A percentile compares a stretch with the other conserved stretches of the same genome.
Conservation (phyloP, 1,140 invertebrate genomes). For the Colletes gigas region DNA sequence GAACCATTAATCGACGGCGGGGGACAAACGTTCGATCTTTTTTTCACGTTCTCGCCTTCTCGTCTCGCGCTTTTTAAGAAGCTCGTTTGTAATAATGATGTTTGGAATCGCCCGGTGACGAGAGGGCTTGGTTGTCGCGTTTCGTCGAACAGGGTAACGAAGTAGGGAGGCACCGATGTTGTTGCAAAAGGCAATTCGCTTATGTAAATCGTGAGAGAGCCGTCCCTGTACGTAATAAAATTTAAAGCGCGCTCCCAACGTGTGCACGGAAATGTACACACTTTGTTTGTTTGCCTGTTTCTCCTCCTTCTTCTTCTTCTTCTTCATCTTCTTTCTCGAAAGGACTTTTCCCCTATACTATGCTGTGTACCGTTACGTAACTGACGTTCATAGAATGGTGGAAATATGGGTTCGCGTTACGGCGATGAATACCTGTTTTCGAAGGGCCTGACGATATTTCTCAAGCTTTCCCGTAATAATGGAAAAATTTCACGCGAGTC, state of each 20-base stretch:
- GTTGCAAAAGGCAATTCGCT: slow-evolving; percentile 23
- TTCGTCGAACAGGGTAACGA: slow-evolving; percentile 20
- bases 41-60: background rate
- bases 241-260: slow-evolving; percentile 5
- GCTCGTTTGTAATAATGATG: slow-evolving; percentile 8
- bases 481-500: slow-evolving; percentile 4
- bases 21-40: slow-evolving; percentile 43
- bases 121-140: background rate
- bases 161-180: background rate
- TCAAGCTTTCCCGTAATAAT: slow-evolving; percentile 14
- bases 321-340: background rate
- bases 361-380: background rate
- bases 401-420: slow-evolving; percentile 16
- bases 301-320: background rate
- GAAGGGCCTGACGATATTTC: slow-evolving; percentile 15
- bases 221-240: background rate
- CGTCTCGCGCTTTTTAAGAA: background rate
- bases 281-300: slow-evolving; percentile 23
- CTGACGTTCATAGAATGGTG: background rate
- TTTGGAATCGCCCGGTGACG: background rate
- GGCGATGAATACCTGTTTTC: slow-evolving; percentile 1
- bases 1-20: slow-evolving; percentile 31
- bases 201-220: slow-evolving; percentile 19
- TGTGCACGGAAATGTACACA: slow-evolving; percentile 17
- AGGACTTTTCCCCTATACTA: background rate